Base-by-base conservation (phyloP, 2,888 invertebrate genomes). In the Ecdyonurus torrentis region DNA sequence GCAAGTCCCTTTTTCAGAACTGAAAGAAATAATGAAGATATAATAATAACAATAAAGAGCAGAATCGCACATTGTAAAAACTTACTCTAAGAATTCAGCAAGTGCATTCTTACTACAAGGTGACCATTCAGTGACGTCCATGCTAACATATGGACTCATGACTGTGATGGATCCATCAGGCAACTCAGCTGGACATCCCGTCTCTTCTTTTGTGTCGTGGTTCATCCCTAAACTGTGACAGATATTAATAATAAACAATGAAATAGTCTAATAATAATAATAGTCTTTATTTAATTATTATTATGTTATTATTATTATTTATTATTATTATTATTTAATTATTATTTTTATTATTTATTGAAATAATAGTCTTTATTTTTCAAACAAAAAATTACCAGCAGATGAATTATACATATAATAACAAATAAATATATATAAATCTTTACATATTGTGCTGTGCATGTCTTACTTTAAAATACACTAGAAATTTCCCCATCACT, bases 1-100 rank as follows among this genome's bases (percentile, higher is more conserved):
- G 69, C 84, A 85, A 60, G 76, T 75, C 3, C 79, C 81, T 67
- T 76, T 73, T 64, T 80, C 81, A 67, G 77, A 73, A 71, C 81
- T 82, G 72, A 63, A 59, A 65, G 66, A 53, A 62, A 66, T 66
- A 65, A 25, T 59, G 22, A 25, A n/a, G 52, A 58, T 25, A 23
- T 63, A 52, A 55, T 60, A 63, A 59, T 65, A 66, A 68, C 69
- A 66, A 52, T 58, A 37, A 7, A 22, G 7, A 55, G 58, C 3
- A n/a, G 58, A 55, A 10, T 7, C 18, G 19, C 58, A 55, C 58
- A 5, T 7, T 19, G 19, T 22, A 19, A 63, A 22, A 58, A 72
- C 79, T 74, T 73, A 81, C 81, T 80, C 78, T 37, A 81, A 73
- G 70, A 80, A 81, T 65, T 76, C 72, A 58, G 76, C 76, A 66